Conservation (phyloP, 2,113 vertebrate species). For the Benitochromis conjunctus region DNA sequence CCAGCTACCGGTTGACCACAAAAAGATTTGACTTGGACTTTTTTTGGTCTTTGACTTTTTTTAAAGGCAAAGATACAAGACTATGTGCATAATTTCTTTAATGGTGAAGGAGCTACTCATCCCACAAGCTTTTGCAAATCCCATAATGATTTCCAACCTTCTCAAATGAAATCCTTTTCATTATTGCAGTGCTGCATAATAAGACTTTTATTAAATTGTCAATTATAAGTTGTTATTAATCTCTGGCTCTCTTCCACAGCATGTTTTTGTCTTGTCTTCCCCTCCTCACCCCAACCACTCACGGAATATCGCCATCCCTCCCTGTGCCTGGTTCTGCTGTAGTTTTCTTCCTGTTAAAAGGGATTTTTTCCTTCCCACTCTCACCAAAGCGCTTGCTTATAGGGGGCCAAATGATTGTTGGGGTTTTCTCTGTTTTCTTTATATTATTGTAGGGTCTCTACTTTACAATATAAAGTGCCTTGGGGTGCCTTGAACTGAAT, state of each 20-base stretch:
- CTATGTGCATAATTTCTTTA: background rate
- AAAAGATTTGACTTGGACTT: background rate
- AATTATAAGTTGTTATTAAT: background rate
- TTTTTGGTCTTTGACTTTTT: background rate
- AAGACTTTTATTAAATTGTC: background rate
- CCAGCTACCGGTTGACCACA: background rate
- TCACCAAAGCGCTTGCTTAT: fast-evolving
- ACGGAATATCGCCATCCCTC: background rate
- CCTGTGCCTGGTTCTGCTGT: background rate
- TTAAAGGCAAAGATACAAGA: background rate
- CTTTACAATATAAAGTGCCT: too few relatives aligned
- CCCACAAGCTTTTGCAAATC: background rate
- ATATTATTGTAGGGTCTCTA: too few relatives aligned
- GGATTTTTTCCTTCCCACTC: background rate
- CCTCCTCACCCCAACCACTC: background rate
- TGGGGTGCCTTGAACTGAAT: background rate
- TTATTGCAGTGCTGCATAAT: background rate
- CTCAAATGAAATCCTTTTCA: background rate
- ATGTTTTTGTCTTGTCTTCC: background rate
- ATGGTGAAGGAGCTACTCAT: background rate
- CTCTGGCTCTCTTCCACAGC: background rate
- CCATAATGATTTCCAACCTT: background rate
- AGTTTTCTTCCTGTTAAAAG: background rate
- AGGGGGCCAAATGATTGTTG: background rate
- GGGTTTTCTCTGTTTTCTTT: too few relatives aligned